phyloP scores from a whole-genome alignment of 2,113 vertebrate genomes.

The Ctenodactylus gundi region DNA sequence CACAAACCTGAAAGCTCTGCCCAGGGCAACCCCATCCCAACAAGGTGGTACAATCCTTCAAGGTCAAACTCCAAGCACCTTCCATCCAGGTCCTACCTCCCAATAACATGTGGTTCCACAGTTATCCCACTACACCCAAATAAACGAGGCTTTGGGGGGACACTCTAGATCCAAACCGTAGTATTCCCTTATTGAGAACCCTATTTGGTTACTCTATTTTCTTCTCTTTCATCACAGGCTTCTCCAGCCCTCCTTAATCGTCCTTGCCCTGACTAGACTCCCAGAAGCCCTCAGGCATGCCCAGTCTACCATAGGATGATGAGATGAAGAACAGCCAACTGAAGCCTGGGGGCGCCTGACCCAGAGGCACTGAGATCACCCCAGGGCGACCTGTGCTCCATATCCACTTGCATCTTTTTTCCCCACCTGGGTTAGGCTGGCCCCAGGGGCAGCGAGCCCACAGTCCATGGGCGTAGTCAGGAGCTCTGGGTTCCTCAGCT shows the following conservation, averaged over 20 bases:
- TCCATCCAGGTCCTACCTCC: too few relatives aligned
- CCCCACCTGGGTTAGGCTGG: neutral
- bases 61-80: too few relatives aligned
- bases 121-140: too few relatives aligned
- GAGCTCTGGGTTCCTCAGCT: neutral
- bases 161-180: too few relatives aligned
- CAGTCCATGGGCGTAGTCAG: neutral
- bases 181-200: neutral
- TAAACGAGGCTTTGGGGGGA: too few relatives aligned
- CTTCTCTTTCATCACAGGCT: conserved; percentile 48
- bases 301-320: neutral
- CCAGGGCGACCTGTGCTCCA: neutral
- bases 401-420: neutral
- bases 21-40: too few relatives aligned
- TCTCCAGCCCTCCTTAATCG: conserved; percentile 12
- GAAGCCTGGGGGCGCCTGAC: conserved; percentile 14
- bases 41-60: too few relatives aligned
- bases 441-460: neutral
- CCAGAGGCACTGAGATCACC: neutral
- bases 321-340: conserved; percentile 26
- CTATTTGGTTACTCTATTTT: neutral
- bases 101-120: too few relatives aligned
- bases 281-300: conserved; percentile 28
- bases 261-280: conserved; percentile 27
- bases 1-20: too few relatives aligned